Evolutionary conservation across 2,888 invertebrate species (phyloP).

Genomic region (Dolichomitus sp.): DNA sequence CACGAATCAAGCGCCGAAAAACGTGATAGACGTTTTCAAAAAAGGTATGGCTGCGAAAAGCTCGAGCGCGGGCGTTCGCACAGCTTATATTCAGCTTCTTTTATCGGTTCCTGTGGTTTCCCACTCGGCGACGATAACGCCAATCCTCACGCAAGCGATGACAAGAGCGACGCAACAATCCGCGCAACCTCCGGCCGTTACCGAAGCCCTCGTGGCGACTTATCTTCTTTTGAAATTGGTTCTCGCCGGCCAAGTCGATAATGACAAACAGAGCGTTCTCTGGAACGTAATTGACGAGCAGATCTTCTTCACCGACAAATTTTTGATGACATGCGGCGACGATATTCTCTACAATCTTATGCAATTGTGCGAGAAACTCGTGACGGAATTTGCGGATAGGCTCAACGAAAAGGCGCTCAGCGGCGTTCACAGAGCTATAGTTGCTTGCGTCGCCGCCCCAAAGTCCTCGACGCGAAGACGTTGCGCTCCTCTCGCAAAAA

Average conservation of each 20-base stretch:
- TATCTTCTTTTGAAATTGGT: constrained; percentile 90
- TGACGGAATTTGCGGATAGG: constrained; percentile 90
- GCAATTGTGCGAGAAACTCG: constrained; percentile 91
- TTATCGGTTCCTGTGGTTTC: constrained; percentile 75
- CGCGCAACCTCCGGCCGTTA: constrained; percentile 90
- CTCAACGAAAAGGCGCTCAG: constrained; percentile 89
- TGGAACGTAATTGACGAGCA: constrained; percentile 93
- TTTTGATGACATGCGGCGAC: constrained; percentile 90
- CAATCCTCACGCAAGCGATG: constrained; percentile 90
- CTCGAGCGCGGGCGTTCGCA: constrained; percentile 92
- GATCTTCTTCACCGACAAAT: constrained; percentile 94
- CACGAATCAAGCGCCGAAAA: constrained; percentile 89
- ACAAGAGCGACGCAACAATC: constrained; percentile 93
- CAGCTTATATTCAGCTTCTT: constrained; percentile 93
- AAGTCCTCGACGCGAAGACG: constrained; percentile 89
- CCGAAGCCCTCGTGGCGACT: constrained; percentile 91
- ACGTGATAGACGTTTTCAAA: constrained; percentile 90
- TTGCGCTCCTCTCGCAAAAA: constrained; percentile 89
- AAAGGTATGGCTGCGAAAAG: constrained; percentile 92
- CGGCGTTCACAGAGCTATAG: constrained; percentile 91
- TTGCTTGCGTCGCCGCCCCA: constrained; percentile 90
- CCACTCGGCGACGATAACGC: constrained; percentile 85
- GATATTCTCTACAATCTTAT: constrained; percentile 92
- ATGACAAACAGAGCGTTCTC: constrained; percentile 87
- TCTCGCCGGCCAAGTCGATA: constrained; percentile 85